phyloP scores from a whole-genome alignment of 2,797 vertebrate species.

The Dryobates pubescens region DNA sequence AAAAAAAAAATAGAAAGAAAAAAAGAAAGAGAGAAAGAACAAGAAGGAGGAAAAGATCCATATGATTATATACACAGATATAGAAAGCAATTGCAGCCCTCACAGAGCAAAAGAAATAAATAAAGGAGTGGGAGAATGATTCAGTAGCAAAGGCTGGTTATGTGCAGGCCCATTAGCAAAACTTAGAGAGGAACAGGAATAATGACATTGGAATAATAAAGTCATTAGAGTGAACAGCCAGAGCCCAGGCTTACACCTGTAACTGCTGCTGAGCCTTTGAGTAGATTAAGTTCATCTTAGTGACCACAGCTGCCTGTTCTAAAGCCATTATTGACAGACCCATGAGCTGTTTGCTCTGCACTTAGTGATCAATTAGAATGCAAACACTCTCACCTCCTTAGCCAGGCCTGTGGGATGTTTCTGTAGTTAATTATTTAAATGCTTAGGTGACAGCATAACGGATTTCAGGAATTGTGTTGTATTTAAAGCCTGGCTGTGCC shows the following conservation, averaged over 20 bases:
- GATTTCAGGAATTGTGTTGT: constrained; percentile 43
- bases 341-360: constrained; percentile 58
- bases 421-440: constrained; percentile 70
- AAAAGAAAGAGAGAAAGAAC: background rate
- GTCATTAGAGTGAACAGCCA: constrained; percentile 74
- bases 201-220: constrained; percentile 75
- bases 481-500: constrained; percentile 59
- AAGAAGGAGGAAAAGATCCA: background rate
- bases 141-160: constrained; percentile 65
- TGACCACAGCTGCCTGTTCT: constrained; percentile 23
- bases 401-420: constrained; percentile 40
- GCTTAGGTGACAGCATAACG: constrained; percentile 41
- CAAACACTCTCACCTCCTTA: constrained; percentile 60
- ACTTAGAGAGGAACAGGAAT: constrained; percentile 62
- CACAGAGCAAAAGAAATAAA: constrained; percentile 65
- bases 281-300: constrained; percentile 58
- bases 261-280: constrained; percentile 36
- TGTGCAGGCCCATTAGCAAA: constrained; percentile 70
- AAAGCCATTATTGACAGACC: constrained; percentile 58
- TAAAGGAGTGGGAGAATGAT: constrained; percentile 67
- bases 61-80: constrained; percentile 1
- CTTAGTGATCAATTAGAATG: constrained; percentile 57
- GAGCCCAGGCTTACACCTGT: constrained; percentile 51
- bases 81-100: constrained; percentile 49
- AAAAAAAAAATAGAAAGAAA: background rate